These are phyloP conservation scores for Cremastinae sp. DNA, from an alignment of 2,888 invertebrate genomes.

Conservation along the genomic window DNA sequence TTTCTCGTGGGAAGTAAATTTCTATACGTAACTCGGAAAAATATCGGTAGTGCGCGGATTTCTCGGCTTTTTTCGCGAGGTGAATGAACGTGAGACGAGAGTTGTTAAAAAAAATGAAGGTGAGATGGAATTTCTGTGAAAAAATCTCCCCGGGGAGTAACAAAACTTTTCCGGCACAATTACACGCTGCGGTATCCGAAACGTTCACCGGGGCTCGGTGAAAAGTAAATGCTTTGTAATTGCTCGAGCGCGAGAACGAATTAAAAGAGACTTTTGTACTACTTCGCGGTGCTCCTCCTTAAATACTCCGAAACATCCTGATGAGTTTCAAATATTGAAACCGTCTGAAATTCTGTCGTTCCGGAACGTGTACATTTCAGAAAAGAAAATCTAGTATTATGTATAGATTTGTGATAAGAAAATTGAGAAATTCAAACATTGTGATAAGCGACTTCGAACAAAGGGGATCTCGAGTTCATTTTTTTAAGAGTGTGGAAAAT, in stretches of 20 bases:
- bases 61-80: not conserved
- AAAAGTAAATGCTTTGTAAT: slow-evolving; percentile 45
- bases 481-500: no score
- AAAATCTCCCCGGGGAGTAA: slow-evolving; percentile 20
- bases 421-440: no score
- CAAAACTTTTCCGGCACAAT: slow-evolving; percentile 28
- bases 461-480: no score
- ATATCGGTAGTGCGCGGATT: no score
- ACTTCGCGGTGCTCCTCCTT: not conserved
- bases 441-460: no score
- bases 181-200: slow-evolving; percentile 20
- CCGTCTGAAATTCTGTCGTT: no score
- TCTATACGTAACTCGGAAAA: not conserved
- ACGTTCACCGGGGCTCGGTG: not conserved
- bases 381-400: no score
- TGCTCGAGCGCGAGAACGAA: slow-evolving; percentile 20
- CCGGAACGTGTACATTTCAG: no score
- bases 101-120: not conserved
- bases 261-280: slow-evolving; percentile 25
- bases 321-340: no score
- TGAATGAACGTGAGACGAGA: no score
- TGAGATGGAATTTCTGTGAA: slow-evolving; percentile 22
- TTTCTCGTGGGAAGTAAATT: not conserved
- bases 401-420: no score
- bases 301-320: no score